These are phyloP conservation scores for Maniola jurtina DNA, from an alignment of 1,140 invertebrate genomes.

Conservation along the genomic window DNA sequence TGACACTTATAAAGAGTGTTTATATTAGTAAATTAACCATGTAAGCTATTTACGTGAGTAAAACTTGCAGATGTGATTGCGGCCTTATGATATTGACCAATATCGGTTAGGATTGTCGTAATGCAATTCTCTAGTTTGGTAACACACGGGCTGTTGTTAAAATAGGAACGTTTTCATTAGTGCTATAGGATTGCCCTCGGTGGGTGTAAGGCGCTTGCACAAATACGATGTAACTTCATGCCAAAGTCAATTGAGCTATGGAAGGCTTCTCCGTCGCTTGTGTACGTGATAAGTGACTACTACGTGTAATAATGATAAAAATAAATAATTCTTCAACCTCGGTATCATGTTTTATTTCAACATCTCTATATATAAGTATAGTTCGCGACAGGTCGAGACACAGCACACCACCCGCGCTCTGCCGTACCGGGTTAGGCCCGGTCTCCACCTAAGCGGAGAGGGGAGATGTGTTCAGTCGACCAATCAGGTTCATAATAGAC, in stretches of 20 bases:
- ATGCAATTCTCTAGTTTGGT: neutral
- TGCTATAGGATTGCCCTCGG: constrained; percentile 39
- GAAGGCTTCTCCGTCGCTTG: constrained; percentile 71
- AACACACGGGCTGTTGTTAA: neutral
- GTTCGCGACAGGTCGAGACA: no score
- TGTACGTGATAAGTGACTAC: constrained; percentile 75
- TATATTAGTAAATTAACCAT: no score
- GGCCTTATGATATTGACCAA: no score
- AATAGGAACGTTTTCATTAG: constrained; percentile 39
- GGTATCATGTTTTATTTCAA: constrained; percentile 29
- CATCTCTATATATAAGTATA: neutral
- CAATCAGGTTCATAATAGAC: no score
- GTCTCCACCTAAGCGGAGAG: no score
- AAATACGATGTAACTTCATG: constrained; percentile 71
- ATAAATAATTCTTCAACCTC: constrained; percentile 76
- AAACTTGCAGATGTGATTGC: no score
- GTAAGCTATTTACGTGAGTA: no score
- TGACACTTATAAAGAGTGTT: no score
- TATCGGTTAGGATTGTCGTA: neutral
- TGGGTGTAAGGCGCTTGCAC: constrained; percentile 44
- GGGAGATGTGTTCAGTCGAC: no score
- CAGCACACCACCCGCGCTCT: no score
- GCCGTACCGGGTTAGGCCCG: no score
- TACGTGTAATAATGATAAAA: constrained; percentile 71
- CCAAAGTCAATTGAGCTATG: constrained; percentile 79